A percentile compares a stretch with the other conserved stretches of the same genome.
Evolutionary conservation across 1,140 invertebrate species (phyloP).

Genomic region (Nasonia vitripennis): DNA sequence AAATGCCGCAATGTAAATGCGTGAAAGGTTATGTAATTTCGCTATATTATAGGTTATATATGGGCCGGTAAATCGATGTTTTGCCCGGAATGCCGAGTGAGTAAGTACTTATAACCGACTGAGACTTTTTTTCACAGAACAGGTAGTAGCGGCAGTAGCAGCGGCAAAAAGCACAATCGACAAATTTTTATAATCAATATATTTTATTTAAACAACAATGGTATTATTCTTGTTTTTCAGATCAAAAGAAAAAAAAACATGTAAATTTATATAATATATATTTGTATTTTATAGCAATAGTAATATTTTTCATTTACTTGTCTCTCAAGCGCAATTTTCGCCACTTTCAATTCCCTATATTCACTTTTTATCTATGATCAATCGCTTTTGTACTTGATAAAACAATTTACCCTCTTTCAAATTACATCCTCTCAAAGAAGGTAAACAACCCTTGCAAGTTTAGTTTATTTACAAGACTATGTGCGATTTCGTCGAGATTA

Average conservation of each 20-base stretch:
- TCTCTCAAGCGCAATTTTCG: conserved; percentile 5
- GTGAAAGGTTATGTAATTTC: conserved; percentile 34
- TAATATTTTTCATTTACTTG: conserved; percentile 43
- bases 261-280: conserved; percentile 50
- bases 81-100: background rate
- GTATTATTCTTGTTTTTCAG: conserved; percentile 61
- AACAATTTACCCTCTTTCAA: conserved; percentile 4
- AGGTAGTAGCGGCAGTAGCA: too few species aligned
- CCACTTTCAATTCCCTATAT: conserved; percentile 34
- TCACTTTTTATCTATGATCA: conserved; percentile 1
- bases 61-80: background rate
- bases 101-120: background rate
- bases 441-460: conserved; percentile 7
- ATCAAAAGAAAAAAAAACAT: conserved; percentile 48
- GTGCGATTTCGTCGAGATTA: background rate
- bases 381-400: conserved; percentile 24
- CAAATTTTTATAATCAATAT: conserved; percentile 45
- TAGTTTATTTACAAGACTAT: conserved; percentile 46
- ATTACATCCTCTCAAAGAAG: conserved; percentile 7
- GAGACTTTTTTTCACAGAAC: background rate
- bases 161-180: too few species aligned
- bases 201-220: conserved; percentile 66
- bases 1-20: conserved; percentile 22
- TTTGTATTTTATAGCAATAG: conserved; percentile 45
- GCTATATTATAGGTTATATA: conserved; percentile 4